Base-by-base conservation (phyloP, 2,113 vertebrate species). In the Gila orcuttii region DNA sequence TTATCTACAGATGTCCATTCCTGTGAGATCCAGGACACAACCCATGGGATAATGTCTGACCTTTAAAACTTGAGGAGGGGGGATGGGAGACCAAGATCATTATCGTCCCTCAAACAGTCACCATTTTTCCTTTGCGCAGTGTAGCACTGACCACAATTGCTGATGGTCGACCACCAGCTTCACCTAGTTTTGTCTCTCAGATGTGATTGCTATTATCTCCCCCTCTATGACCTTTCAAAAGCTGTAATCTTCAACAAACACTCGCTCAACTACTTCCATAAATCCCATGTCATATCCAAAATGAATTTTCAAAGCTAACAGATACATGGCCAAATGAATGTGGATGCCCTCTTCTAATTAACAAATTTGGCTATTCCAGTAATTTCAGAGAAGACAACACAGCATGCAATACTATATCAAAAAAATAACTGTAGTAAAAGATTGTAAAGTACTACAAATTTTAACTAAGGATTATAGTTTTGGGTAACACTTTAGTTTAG, bases 11-110 rank as follows among this genome's bases (percentile, higher is more conserved):
- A 79, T 60, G 31, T 42, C 55, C 77, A 62, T 60, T 79, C 78
- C 23, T 47, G n/a, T 81, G 79, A 64, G 59, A 81, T 80, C 36
- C 9, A 64, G 59, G 31, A 31, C 39, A 47, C 59, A 66, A 60
- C 79, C 78, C 59, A 81, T 81, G 59, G 59, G 79, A 81, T 81
- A 31, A 81, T 66, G 23, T 81, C 79, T 81, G 79, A 81, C 79
- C 79, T 81, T 81, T 64, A 64, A 81, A 66, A 66, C 39, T 80
- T 80, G 36, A 66, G 79, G 73, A 74, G 42, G 23, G 19, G 79
- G 47, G 39, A 80, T 15, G 9, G 79, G 78, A 17, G 42, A 31
- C 59, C 39, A 28, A 80, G 59, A 80, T 80, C 59, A 80, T 64
- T 80, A 80, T 80, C 78, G 1, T 15, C 60, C 39, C 42, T 19